Evolutionary conservation across 2,888 invertebrate species (phyloP).

Genomic region (Penaeus monodon): DNA sequence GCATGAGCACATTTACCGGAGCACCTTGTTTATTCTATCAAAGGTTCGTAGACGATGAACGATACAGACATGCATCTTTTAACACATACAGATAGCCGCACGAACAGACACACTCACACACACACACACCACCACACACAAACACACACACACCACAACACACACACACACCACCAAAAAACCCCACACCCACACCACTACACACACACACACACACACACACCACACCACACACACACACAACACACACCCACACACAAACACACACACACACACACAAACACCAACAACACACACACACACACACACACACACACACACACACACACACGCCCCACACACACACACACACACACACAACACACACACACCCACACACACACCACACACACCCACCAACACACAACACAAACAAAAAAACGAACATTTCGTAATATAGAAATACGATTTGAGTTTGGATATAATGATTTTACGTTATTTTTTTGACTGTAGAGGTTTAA

Average conservation of each 20-base stretch:
- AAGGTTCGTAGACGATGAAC: too few relatives aligned
- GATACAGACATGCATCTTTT: too few relatives aligned
- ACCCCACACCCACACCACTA: constrained; percentile 5
- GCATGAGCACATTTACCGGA: too few relatives aligned
- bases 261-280: too few relatives aligned
- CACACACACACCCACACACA: neutral
- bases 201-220: constrained; percentile 8
- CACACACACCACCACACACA: constrained; percentile 22
- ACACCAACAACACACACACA: too few relatives aligned
- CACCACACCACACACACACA: neutral
- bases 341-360: constrained; percentile 22
- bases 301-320: too few relatives aligned
- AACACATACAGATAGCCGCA: neutral
- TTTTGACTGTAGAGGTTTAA: too few relatives aligned
- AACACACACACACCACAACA: constrained; percentile 16
- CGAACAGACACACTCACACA: neutral
- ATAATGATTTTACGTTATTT: too few relatives aligned
- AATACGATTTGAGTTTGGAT: neutral
- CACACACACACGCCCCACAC: neutral
- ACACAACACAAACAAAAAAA: too few relatives aligned
- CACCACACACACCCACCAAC: neutral
- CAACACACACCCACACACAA: too few relatives aligned
- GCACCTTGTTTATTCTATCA: too few relatives aligned
- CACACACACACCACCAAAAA: constrained; percentile 24
- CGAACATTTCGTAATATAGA: too few relatives aligned